Conservation (phyloP, 2,888 invertebrate species). For the Scaptodrosophila latifasciaeformis region DNA sequence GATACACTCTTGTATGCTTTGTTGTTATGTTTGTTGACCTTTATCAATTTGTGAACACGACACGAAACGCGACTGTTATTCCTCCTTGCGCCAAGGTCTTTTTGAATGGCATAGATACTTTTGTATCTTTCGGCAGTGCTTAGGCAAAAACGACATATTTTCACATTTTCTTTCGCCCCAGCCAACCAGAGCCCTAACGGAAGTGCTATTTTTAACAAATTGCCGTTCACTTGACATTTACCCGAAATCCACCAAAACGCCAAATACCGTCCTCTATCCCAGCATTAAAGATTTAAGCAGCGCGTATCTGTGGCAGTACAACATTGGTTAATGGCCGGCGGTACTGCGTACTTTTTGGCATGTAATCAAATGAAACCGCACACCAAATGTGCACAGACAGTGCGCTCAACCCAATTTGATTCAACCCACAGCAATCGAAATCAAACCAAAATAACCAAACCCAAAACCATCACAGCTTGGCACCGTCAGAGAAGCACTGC, state of each 20-base stretch:
- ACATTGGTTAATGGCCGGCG: too few relatives aligned
- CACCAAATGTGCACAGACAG: constrained; percentile 53
- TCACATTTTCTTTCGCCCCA: too few relatives aligned
- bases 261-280: too few relatives aligned
- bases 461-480: not conserved
- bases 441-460: not conserved
- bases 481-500: constrained; percentile 1
- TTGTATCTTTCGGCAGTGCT: too few relatives aligned
- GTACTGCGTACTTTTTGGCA: constrained; percentile 41
- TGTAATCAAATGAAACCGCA: constrained; percentile 68
- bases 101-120: constrained; percentile 56
- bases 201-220: constrained; percentile 69
- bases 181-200: constrained; percentile 23
- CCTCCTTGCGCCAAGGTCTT: not conserved
- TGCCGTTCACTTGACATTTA: constrained; percentile 61
- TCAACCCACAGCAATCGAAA: not conserved
- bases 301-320: not conserved
- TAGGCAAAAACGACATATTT: too few relatives aligned
- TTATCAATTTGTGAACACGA: constrained; percentile 62
- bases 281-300: constrained; percentile 31
- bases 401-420: too few relatives aligned
- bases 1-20: constrained; percentile 45
- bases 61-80: constrained; percentile 59
- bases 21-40: constrained; percentile 51
- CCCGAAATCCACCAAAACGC: constrained; percentile 38